These are phyloP conservation scores for Syngnathus typhle DNA, from an alignment of 2,113 vertebrate species.

Conservation along the genomic window DNA sequence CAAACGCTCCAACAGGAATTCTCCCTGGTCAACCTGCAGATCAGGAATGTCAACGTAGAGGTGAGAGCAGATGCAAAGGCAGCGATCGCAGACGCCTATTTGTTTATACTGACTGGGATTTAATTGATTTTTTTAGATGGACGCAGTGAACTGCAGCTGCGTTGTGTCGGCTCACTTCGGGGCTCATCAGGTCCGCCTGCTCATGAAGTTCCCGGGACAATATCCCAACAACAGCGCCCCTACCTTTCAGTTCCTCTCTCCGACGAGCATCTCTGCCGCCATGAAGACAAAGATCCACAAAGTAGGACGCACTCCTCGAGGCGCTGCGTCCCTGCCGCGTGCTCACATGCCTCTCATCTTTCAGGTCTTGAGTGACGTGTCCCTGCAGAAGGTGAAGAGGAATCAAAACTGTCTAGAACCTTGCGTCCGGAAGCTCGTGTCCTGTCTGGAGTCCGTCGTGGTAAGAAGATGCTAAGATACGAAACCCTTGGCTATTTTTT, in stretches of 20 bases:
- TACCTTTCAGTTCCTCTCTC: conserved; percentile 90
- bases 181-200: conserved; percentile 84
- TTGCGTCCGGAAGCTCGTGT: conserved; percentile 93
- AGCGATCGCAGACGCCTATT: neutral
- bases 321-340: neutral
- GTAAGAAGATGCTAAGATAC: conserved; percentile 58
- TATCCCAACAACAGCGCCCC: conserved; percentile 96
- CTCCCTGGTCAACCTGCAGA: conserved; percentile 96
- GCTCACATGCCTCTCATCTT: neutral
- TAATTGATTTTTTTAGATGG: conserved; percentile 87
- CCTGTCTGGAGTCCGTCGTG: conserved; percentile 92
- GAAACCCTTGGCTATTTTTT: too few species aligned
- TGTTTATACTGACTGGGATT: accelerated
- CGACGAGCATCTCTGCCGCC: conserved; percentile 85
- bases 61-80: conserved; percentile 52
- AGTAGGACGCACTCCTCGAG: conserved; percentile 61
- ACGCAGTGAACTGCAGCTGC: conserved; percentile 86
- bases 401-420: conserved; percentile 98
- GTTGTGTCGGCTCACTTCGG: conserved; percentile 89
- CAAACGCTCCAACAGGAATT: conserved; percentile 98
- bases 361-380: conserved; percentile 93
- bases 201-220: conserved; percentile 91
- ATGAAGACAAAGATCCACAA: conserved; percentile 95
- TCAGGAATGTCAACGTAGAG: conserved; percentile 95
- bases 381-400: conserved; percentile 95